Evolutionary conservation across 2,888 invertebrate genomes (phyloP).

Genomic region (Chrysodeixis includens): DNA sequence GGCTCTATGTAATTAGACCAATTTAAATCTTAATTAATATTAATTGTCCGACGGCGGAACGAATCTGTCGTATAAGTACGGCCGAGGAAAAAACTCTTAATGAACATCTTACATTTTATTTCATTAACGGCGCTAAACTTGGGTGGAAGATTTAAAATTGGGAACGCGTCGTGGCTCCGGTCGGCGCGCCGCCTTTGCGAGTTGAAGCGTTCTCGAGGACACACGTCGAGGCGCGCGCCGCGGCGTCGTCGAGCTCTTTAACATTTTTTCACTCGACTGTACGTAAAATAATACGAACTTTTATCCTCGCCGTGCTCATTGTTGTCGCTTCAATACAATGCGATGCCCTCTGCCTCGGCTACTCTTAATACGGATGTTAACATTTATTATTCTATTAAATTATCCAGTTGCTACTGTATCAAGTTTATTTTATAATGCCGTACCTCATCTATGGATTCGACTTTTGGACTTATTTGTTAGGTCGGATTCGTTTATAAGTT

Average conservation of each 20-base stretch:
- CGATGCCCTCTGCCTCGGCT: slow-evolving; percentile 74
- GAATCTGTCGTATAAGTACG: slow-evolving; percentile 87
- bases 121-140: slow-evolving; percentile 48
- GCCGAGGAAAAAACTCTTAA: slow-evolving; percentile 73
- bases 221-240: slow-evolving; percentile 57
- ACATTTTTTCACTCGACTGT: slow-evolving; percentile 74
- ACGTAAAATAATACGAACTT: slow-evolving; percentile 83
- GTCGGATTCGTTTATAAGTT: background rate
- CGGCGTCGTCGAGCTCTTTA: slow-evolving; percentile 57
- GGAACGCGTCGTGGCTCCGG: slow-evolving; percentile 48
- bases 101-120: slow-evolving; percentile 61
- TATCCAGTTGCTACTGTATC: slow-evolving; percentile 54
- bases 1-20: slow-evolving; percentile 88
- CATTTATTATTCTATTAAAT: slow-evolving; percentile 86
- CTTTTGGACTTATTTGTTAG: slow-evolving; percentile 10
- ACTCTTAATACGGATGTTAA: slow-evolving; percentile 86
- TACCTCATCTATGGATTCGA: slow-evolving; percentile 45
- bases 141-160: slow-evolving; percentile 38
- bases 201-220: slow-evolving; percentile 65
- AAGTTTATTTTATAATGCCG: slow-evolving; percentile 48
- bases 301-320: slow-evolving; percentile 77
- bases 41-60: slow-evolving; percentile 88
- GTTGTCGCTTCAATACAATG: slow-evolving; percentile 81
- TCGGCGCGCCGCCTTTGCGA: slow-evolving; percentile 60
- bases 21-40: slow-evolving; percentile 90